Evolutionary conservation across 2,888 invertebrate genomes (phyloP), one percentile per base, ranked within the genome.

Genomic region (Hoplodrina ambigua): DNA sequence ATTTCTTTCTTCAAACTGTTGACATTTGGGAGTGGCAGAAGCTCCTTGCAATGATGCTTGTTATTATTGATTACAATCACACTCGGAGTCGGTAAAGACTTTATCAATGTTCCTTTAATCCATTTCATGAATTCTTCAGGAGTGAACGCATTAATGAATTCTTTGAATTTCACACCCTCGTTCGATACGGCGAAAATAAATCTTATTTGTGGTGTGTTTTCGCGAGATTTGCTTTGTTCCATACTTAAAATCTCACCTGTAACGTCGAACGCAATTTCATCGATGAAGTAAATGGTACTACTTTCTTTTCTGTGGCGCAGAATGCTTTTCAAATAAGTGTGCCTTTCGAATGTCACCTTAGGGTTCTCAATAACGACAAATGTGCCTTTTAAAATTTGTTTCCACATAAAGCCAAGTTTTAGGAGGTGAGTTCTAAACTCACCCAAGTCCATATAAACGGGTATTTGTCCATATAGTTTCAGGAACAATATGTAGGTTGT

Each of bases 301-400:
- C 46, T 19, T 55, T 75, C 63, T 13, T 72, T 17, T 13, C 87
- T 81, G 46, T 69, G 71, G 0, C 72, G 46, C 0, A 61, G 55
- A 7, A 91, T 80, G 2, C 73, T 75, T n/a, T 80, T 88, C 52
- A 92, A 71, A 71, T 89, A 92, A 10, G 67, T 74, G 33, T 86
- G 81, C 17, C 91, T 87, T 66, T 91, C 90, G 2, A 86, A 89
- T 1, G 79, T 81, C 4, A 90, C 75, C 7, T 59, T 19, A 0
- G 91, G 91, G 13, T 84, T 86, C 66, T 93, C 92, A 0, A 89
- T 79, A 3, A 92, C 79, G 0, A 87, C 86, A n/a, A 78, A 78
- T 4, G 19, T 11, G 0, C 68, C 53, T 0, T 49, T 5, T 0
- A 41, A 11, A 5, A 86, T 50, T 13, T 78, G 81, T 56, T 86